These are phyloP conservation scores for Odontomachus brunneus DNA, from an alignment of 1,140 invertebrate genomes.

Conservation along the genomic window DNA sequence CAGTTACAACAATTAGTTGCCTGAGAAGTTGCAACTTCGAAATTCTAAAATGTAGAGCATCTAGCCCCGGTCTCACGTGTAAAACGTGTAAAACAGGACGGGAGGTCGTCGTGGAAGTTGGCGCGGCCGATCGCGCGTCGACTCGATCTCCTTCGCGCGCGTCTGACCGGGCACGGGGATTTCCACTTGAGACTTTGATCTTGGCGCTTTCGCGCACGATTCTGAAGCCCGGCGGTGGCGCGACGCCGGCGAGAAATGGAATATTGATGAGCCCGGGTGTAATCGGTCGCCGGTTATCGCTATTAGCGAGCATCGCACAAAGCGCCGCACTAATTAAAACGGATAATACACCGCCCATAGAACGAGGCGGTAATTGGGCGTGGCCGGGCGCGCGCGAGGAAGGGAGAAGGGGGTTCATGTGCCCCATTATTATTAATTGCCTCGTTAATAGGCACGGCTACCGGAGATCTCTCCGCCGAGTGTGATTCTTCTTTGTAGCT, in stretches of 20 bases:
- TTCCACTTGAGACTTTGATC: conserved; percentile 66
- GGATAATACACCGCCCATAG: conserved; percentile 49
- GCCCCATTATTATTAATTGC: conserved; percentile 61
- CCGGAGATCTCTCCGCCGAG: conserved; percentile 3
- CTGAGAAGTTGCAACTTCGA: too few relatives aligned
- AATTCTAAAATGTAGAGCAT: too few relatives aligned
- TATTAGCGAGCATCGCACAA: conserved; percentile 64
- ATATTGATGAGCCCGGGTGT: conserved; percentile 61
- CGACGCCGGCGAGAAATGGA: conserved; percentile 38
- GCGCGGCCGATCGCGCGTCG: conserved; percentile 11
- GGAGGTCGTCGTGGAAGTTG: too few relatives aligned
- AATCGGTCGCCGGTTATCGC: conserved; percentile 59
- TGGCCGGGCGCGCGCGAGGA: conserved; percentile 12
- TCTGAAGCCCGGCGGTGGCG: conserved; percentile 25
- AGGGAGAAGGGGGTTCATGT: conserved; percentile 19
- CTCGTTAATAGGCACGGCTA: conserved; percentile 46
- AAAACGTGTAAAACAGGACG: not conserved
- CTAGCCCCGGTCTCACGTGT: too few relatives aligned
- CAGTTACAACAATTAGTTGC: too few relatives aligned
- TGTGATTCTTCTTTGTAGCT: conserved; percentile 17
- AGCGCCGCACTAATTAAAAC: conserved; percentile 59
- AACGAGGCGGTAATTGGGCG: conserved; percentile 55
- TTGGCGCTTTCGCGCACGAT: conserved; percentile 35
- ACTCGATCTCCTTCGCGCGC: conserved; percentile 45
- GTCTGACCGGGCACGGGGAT: conserved; percentile 28